A percentile compares a stretch with the other conserved stretches of the same genome.
Conservation (phyloP, 2,113 vertebrate genomes). For the Colaptes auratus region DNA sequence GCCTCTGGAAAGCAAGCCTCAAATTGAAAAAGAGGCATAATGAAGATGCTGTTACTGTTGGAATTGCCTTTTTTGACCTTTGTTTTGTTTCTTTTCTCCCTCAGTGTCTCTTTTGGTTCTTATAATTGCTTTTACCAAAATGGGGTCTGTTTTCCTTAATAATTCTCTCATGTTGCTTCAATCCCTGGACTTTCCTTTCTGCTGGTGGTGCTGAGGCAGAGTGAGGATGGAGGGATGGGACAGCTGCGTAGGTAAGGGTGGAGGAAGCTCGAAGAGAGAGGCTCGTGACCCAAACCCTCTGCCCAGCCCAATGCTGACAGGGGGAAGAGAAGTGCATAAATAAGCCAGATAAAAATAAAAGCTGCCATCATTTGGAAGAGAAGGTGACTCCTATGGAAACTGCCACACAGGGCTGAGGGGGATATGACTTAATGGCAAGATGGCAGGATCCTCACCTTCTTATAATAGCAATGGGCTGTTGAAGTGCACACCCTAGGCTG, state of each 20-base stretch:
- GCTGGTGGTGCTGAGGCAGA: neutral
- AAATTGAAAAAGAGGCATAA: rapidly evolving
- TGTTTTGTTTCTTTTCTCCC: neutral
- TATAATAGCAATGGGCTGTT: neutral
- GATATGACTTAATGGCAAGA: conserved; percentile 32
- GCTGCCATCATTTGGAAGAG: conserved; percentile 31
- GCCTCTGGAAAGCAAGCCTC: neutral
- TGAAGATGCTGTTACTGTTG: neutral
- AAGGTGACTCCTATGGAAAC: conserved; percentile 43
- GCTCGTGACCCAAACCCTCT: neutral
- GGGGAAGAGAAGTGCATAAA: neutral
- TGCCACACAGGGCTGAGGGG: neutral
- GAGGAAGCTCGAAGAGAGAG: neutral
- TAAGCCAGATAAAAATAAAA: conserved; percentile 62
- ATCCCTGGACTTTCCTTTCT: neutral
- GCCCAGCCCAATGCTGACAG: rapidly evolving
- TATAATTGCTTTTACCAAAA: neutral
- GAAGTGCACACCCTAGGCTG: neutral
- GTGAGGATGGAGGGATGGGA: neutral
- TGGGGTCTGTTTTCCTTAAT: neutral
- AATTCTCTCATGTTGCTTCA: neutral
- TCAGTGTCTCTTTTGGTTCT: neutral
- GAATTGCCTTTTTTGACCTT: neutral
- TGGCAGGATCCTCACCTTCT: conserved; percentile 30
- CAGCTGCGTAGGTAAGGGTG: neutral